Base-by-base conservation (phyloP, 2,797 vertebrate species). In the Aplochiton taeniatus region DNA sequence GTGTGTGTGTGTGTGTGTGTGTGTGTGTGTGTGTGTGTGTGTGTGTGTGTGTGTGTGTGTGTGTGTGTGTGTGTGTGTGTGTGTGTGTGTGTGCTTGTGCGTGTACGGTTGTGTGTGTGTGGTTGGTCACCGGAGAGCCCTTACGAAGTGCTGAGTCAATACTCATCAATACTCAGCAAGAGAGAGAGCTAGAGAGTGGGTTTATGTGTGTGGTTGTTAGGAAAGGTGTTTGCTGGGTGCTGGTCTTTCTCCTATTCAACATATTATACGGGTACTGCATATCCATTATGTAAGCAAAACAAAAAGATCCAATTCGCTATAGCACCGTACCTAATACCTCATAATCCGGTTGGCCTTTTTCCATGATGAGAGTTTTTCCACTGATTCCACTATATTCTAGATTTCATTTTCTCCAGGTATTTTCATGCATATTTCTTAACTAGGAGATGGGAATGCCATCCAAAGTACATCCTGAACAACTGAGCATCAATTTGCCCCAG, bases 1-100 rank as follows among this genome's bases (percentile, higher is more conserved):
- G 0, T 4, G 46, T 11, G 46, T 48, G 46, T 48, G 46, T 48
- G 46, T 14, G 46, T 31, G 17, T 31, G 50, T 59, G 31, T 49
- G 0, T 69, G 14, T 60, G 11, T 47, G 66, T 52, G 19, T 63
- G 54, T 49, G 58, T 61, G 45, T 65, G 55, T 65, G 50, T 66
- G 52, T 54, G 58, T 58, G 42, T 60, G 19, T 11, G 9, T 49
- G 19, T 43, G 18, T 50, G 61, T 8, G 17, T 48, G 46, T 48
- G 46, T 48, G 46, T 48, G 46, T 48, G 46, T 48, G 46, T 48
- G 46, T 48, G 46, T 48, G 46, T 48, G 46, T 48, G 46, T 48
- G 46, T 48, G 46, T 48, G 46, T 48, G 46, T 48, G 46, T 48
- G 46, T 48, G 46, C 8, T 3, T 48, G 46, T 14, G 46, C 9